A percentile compares a stretch with the other conserved stretches of the same genome.
phyloP scores from a whole-genome alignment of 1,140 invertebrate species.

The Temnothorax longispinosus region DNA sequence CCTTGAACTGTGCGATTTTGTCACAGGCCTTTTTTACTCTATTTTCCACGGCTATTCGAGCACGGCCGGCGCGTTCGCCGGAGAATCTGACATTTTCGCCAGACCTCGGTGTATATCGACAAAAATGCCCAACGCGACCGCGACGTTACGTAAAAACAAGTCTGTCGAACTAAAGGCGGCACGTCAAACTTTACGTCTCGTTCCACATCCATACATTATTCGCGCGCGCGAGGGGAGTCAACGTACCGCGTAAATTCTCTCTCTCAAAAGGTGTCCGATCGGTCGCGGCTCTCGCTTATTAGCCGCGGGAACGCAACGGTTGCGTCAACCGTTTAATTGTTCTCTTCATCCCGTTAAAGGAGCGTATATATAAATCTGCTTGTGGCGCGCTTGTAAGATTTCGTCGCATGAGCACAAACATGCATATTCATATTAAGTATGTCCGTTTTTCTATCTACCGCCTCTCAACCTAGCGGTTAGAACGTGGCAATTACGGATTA shows the following conservation, averaged over 20 bases:
- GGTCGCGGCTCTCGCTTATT: slow-evolving; percentile 27
- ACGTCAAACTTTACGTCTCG: slow-evolving; percentile 33
- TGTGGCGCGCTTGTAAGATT: neutral
- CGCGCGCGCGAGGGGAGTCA: neutral
- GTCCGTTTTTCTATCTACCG: slow-evolving; percentile 15
- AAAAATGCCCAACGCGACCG: slow-evolving; percentile 12
- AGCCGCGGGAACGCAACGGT: slow-evolving; percentile 25
- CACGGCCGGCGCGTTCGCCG: neutral
- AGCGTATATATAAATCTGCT: slow-evolving; percentile 27
- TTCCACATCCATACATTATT: slow-evolving; percentile 42
- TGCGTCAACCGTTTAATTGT: slow-evolving; percentile 59
- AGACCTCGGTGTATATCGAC: neutral
- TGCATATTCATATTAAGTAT: neutral
- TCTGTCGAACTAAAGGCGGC: slow-evolving; percentile 46
- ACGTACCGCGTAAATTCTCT: slow-evolving; percentile 34
- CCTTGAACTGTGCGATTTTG: neutral
- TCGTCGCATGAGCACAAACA: neutral
- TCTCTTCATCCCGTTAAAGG: slow-evolving; percentile 1
- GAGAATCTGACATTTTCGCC: slow-evolving; percentile 39
- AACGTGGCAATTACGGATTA: slow-evolving; percentile 26
- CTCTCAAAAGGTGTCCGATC: slow-evolving; percentile 14
- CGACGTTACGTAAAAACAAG: slow-evolving; percentile 58
- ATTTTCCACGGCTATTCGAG: neutral
- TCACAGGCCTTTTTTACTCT: neutral
- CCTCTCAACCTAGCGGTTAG: slow-evolving; percentile 2